These are phyloP conservation scores for Hydrocynus forskahlii DNA, from an alignment of 2,797 vertebrate genomes.

Conservation along the genomic window DNA sequence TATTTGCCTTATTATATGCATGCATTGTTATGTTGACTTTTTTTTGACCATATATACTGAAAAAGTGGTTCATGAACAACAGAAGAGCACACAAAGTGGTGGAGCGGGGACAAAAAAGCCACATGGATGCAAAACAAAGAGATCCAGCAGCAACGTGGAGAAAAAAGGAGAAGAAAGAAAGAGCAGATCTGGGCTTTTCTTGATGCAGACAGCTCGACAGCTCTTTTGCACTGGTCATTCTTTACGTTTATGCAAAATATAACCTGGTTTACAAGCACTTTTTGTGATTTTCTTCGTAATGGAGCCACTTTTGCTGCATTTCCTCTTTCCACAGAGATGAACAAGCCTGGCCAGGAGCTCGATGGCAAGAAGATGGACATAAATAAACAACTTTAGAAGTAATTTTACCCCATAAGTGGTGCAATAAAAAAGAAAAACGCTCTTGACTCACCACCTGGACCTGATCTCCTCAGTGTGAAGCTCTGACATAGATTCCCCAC, in stretches of 20 bases:
- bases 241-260: too few species aligned
- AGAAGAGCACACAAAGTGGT: too few species aligned
- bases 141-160: neutral
- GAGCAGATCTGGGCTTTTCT: neutral
- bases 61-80: neutral
- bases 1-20: neutral
- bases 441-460: constrained; percentile 75
- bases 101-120: constrained; percentile 15
- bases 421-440: neutral
- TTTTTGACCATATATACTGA: neutral
- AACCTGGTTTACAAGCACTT: neutral
- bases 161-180: constrained; percentile 31
- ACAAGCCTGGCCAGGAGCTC: neutral
- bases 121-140: constrained; percentile 58
- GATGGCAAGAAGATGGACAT: neutral
- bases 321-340: constrained; percentile 7
- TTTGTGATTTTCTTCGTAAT: neutral
- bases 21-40: neutral
- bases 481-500: constrained; percentile 61
- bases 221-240: too few species aligned
- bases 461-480: constrained; percentile 62
- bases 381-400: neutral
- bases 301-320: neutral
- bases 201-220: constrained; percentile 1
- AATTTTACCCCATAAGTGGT: neutral